Evolutionary conservation across 92 coral and sea anemone species (phyloP), one percentile per base, ranked within the genome.

Genomic region (Phenganax stokvisi): DNA sequence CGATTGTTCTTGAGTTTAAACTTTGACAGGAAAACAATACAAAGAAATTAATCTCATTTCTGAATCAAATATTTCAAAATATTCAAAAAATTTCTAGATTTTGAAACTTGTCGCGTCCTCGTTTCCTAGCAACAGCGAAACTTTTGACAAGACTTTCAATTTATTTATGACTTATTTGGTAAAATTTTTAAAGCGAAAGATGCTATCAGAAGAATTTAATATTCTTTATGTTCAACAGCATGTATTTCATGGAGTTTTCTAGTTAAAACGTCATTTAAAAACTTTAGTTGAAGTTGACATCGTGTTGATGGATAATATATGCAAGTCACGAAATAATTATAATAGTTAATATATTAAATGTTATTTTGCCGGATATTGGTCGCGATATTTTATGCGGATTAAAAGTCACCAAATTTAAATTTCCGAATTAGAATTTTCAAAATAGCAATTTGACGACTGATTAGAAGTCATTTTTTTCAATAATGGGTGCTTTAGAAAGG

Each of bases 401-500:
- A 59, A 77, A 59, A 47, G 51, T 25, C 55, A 51, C 25, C 30
- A 10, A 74, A n/a, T n/a, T 8, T 71, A 20, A 20, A 54, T 30
- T 15, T 54, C 10, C n/a, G 28, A 30, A 73, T 73, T 15, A 29
- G 6, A 31, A 13, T 70, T 71, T 71, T 20, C 10, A 57, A 28
- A 17, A 16, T 5, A 27, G n/a, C 68, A 11, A 20, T 76, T 27
- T 8, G 59, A 20, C 25, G 25, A 20, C 25, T 20, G 25, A 20
- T 20, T 20, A 20, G 25, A 20, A 20, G 25, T 20, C 25, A 20
- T 20, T 59, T 57, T 59, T 7, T 59, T 17, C 55, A 51, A 65
- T 69, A 55, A 96, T 96, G 98, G 88, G 87, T 28, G 71, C 85
- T 28, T 86, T 92, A 44, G 89, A 89, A 25, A 93, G 88, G 84